phyloP scores from a whole-genome alignment of 2,113 vertebrate genomes.

The Tetrao urogallus region DNA sequence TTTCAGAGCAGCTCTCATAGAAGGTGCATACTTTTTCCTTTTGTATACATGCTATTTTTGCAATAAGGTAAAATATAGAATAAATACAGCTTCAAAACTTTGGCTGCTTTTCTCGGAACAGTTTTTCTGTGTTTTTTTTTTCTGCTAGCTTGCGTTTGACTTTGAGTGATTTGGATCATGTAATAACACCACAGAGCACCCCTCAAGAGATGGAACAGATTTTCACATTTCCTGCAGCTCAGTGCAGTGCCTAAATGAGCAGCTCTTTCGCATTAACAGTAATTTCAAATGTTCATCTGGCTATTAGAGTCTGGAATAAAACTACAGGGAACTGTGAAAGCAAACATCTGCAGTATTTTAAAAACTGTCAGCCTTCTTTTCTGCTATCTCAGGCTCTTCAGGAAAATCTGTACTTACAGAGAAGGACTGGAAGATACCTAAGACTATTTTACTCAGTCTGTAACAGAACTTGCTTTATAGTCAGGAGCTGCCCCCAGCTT shows the following conservation, averaged over 20 bases:
- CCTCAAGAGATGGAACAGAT: conserved; percentile 14
- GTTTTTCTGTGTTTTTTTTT: background rate
- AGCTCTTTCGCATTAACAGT: background rate
- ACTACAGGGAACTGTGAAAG: conserved; percentile 39
- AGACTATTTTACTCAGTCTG: background rate
- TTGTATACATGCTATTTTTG: background rate
- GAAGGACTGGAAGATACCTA: background rate
- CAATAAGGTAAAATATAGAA: background rate
- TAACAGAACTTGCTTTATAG: background rate
- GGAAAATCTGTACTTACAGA: background rate
- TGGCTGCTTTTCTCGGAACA: background rate
- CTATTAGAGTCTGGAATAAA: background rate
- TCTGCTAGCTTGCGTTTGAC: background rate
- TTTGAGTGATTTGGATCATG: background rate
- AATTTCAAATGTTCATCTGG: background rate
- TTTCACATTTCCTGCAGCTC: conserved; percentile 3
- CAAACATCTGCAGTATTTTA: background rate
- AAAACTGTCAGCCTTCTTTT: background rate
- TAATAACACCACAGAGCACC: background rate
- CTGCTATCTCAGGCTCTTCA: background rate
- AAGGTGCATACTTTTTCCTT: background rate
- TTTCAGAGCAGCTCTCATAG: no score
- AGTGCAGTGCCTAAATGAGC: background rate
- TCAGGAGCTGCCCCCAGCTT: background rate
- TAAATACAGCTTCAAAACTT: background rate